phyloP scores from a whole-genome alignment of 2,797 vertebrate genomes.

The Coregonus ussuriensis region DNA sequence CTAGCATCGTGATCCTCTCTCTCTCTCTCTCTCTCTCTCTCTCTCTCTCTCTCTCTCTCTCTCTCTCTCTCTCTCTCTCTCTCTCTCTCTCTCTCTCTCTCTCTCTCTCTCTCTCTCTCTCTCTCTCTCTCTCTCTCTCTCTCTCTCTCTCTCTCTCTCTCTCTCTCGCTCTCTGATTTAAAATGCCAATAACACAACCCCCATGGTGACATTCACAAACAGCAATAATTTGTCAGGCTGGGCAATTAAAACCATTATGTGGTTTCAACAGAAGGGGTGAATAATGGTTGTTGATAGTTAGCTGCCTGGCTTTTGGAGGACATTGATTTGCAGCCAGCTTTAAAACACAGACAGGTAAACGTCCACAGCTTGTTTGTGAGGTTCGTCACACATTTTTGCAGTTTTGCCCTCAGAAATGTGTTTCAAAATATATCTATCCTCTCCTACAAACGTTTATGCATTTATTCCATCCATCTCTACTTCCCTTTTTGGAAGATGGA shows the following conservation, averaged over 20 bases:
- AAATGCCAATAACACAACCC: conserved; percentile 41
- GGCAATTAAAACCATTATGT: conserved; percentile 51
- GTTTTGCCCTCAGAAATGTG: conserved; percentile 9
- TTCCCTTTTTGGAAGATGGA: conserved; percentile 14
- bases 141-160: background rate
- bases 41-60: no score
- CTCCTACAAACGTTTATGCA: conserved; percentile 9
- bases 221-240: conserved; percentile 32
- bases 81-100: conserved; percentile 22
- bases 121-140: conserved; percentile 22
- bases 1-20: background rate
- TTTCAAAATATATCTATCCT: background rate
- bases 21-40: no score
- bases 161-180: conserved; percentile 13
- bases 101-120: conserved; percentile 22
- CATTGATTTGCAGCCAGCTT: conserved; percentile 35
- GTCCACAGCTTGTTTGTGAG: conserved; percentile 2
- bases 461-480: conserved; percentile 32
- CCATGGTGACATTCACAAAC: conserved; percentile 44
- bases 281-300: conserved; percentile 28
- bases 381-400: conserved; percentile 12
- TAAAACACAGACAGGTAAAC: background rate
- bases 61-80: no score
- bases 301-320: conserved; percentile 35
- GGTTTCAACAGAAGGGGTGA: conserved; percentile 43